Conservation (phyloP, 2,888 invertebrate genomes). For the Meliscaeva auricollis region DNA sequence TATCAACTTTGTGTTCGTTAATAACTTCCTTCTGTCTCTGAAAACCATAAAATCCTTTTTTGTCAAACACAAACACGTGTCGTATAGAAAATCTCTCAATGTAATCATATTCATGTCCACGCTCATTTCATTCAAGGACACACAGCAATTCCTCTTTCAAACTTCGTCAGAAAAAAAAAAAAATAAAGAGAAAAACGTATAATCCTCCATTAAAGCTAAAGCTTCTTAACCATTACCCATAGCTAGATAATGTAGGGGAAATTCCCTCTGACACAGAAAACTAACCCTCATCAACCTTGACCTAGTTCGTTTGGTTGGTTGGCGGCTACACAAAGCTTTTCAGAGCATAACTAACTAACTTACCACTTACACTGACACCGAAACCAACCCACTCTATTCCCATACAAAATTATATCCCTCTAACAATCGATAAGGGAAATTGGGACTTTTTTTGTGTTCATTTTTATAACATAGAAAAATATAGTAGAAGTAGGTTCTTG, state of each 20-base stretch:
- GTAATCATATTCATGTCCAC: constrained; percentile 34
- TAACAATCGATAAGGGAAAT: constrained; percentile 66
- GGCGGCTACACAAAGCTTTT: constrained; percentile 31
- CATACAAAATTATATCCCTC: constrained; percentile 36
- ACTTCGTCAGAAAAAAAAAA: not conserved
- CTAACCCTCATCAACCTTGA: constrained; percentile 65
- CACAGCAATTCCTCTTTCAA: constrained; percentile 26
- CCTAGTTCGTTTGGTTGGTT: constrained; percentile 32
- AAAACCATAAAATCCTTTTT: constrained; percentile 1
- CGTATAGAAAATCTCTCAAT: constrained; percentile 8
- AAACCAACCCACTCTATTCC: constrained; percentile 28
- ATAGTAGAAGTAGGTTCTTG: constrained; percentile 6
- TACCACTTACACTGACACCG: constrained; percentile 23
- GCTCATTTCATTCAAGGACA: constrained; percentile 43
- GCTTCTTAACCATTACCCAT: constrained; percentile 27
- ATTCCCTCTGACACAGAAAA: constrained; percentile 66
- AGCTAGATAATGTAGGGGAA: constrained; percentile 55
- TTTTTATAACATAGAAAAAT: not conserved
- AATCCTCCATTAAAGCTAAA: constrained; percentile 41
- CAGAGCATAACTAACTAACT: constrained; percentile 66
- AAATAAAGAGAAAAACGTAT: too few species aligned
- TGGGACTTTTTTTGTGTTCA: constrained; percentile 58
- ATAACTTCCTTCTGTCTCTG: not conserved
- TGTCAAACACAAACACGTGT: constrained; percentile 12
- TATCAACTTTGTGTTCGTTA: not conserved